phyloP scores from a whole-genome alignment of 2,888 invertebrate genomes.

The Pammene aurita region DNA sequence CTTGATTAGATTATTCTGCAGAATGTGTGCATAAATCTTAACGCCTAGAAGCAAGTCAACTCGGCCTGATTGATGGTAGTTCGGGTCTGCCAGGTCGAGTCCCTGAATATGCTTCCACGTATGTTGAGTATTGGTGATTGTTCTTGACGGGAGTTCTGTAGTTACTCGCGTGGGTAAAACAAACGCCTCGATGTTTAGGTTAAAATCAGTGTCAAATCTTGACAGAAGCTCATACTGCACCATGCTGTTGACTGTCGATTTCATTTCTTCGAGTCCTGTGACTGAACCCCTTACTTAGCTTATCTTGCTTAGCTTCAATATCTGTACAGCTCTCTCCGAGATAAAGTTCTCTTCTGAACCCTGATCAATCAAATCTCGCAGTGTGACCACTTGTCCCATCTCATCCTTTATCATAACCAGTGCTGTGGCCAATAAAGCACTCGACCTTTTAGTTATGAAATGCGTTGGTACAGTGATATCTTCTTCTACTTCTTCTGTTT shows the following conservation, averaged over 20 bases:
- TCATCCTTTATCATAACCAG: slow-evolving; percentile 42
- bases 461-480: slow-evolving; percentile 42
- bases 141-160: slow-evolving; percentile 22
- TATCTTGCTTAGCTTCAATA: neutral
- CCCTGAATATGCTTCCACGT: slow-evolving; percentile 43
- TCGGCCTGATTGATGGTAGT: slow-evolving; percentile 42
- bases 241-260: slow-evolving; percentile 41
- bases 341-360: slow-evolving; percentile 44
- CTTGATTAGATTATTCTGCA: slow-evolving; percentile 42
- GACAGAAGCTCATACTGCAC: slow-evolving; percentile 43
- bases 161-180: slow-evolving; percentile 42
- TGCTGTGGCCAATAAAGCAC: slow-evolving; percentile 47
- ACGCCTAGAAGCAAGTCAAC: slow-evolving; percentile 48
- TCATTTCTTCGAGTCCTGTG: slow-evolving; percentile 15
- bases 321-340: slow-evolving; percentile 34
- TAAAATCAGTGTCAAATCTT: slow-evolving; percentile 22
- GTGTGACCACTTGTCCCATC: slow-evolving; percentile 39
- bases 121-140: neutral
- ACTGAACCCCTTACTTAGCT: slow-evolving; percentile 28
- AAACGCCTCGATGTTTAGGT: slow-evolving; percentile 40
- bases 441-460: slow-evolving; percentile 24
- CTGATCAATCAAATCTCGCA: slow-evolving; percentile 47
- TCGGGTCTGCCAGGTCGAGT: slow-evolving; percentile 45
- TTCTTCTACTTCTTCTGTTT: slow-evolving; percentile 22
- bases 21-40: slow-evolving; percentile 44